Evolutionary conservation across 2,113 vertebrate genomes (phyloP), one percentile per base, ranked within the genome.

Genomic region (Nipponia nippon): DNA sequence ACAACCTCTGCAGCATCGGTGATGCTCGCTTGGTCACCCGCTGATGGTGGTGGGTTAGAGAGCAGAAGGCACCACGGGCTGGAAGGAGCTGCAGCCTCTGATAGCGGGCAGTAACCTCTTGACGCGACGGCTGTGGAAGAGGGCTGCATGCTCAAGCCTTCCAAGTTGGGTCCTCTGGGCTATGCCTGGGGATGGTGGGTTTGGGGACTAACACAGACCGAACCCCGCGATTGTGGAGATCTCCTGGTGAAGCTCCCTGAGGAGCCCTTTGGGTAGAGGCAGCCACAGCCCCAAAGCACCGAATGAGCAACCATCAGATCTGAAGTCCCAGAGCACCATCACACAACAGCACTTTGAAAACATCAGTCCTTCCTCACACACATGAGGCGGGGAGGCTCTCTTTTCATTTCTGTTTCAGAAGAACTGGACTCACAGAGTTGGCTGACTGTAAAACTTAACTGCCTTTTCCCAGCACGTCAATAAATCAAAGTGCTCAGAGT

Each of bases 21-120:
- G 3, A 16, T 18, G 44, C 65, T 82, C 0, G 0, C 23, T 32
- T 10, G 25, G 87, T 50, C 52, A 11, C n/a, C 15, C 0, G 1
- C 47, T 50, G 82, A 4, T 1, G 2, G 65, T 7, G 44, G 22
- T 49, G 40, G 52, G 20, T 3, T 52, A 47, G 23, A 65, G 49
- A 80, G 66, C 63, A 80, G 53, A 49, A 40, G 63, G 55, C 40
- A 17, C 9, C 0, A 0, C 27, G 52, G 32, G 80, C 49, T 93
- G 75, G 61, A 69, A 77, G 71, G 32, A 80, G 58, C 26, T 42
- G 32, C 63, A 77, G 83, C 52, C 13, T 66, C 80, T 63, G 44
- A 2, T 10, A 42, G 49, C 0, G 2, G 30, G 36, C 12, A 55
- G 8, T 16, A n/a, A 38, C 22, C 10, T n/a, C 63, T 40, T 22